Evolutionary conservation across 2,113 vertebrate genomes (phyloP).

Genomic region (Nesogale talazaci): DNA sequence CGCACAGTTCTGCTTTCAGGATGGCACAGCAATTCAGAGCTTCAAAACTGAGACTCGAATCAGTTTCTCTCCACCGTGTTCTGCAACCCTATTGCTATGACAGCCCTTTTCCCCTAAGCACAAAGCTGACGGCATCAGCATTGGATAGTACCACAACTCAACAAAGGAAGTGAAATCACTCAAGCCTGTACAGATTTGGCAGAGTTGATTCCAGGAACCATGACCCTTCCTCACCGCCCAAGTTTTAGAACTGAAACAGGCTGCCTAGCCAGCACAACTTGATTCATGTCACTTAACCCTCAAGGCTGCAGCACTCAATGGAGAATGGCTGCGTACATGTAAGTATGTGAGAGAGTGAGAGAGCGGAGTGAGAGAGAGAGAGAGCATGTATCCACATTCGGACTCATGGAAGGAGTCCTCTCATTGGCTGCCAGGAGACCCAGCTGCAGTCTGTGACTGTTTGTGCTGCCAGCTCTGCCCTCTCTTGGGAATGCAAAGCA

Average conservation of each 20-base stretch:
- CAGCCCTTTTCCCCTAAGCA: not conserved
- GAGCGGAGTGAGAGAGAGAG: not conserved
- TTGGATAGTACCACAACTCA: conserved; percentile 19
- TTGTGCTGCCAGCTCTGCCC: conserved; percentile 56
- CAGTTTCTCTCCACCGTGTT: not conserved
- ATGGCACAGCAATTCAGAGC: not conserved
- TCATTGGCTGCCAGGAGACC: conserved; percentile 73
- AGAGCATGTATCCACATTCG: conserved; percentile 57
- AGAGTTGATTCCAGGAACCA: conserved; percentile 46
- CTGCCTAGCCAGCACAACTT: conserved; percentile 65
- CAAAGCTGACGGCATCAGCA: conserved; percentile 29
- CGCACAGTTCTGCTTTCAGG: conserved; percentile 30
- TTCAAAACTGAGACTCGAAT: not conserved
- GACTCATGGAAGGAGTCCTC: conserved; percentile 59
- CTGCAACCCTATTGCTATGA: not conserved
- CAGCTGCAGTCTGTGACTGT: conserved; percentile 61
- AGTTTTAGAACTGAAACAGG: conserved; percentile 10
- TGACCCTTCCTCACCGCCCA: not conserved
- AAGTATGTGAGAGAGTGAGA: not conserved
- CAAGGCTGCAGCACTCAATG: conserved; percentile 60
- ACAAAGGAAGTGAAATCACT: conserved; percentile 51
- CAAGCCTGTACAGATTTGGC: not conserved
- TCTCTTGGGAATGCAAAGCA: conserved; percentile 53
- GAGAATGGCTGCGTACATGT: conserved; percentile 23
- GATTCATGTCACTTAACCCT: conserved; percentile 64